Conservation (phyloP, 1,140 invertebrate genomes). For the Megalopta genalis region DNA sequence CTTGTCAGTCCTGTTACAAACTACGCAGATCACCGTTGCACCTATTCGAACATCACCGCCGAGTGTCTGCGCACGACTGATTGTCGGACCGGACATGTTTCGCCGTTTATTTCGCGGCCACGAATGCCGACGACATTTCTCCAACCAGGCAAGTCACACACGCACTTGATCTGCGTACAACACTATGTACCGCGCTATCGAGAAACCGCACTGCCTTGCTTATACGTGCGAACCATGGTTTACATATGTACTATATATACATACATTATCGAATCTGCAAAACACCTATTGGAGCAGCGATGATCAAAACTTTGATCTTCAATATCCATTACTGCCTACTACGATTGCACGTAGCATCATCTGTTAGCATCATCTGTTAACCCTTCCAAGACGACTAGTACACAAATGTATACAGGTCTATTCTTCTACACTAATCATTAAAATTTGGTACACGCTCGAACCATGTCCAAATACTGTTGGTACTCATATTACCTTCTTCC, state of each 20-base stretch:
- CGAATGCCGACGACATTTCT: constrained; percentile 65
- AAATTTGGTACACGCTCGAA: too few relatives aligned
- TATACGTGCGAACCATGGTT: constrained; percentile 27
- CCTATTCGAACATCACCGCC: constrained; percentile 46
- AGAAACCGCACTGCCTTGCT: constrained; percentile 29
- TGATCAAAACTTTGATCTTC: constrained; percentile 25
- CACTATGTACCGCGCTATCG: constrained; percentile 39
- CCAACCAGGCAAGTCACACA: constrained; percentile 61
- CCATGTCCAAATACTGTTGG: too few relatives aligned
- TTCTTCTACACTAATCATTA: too few relatives aligned
- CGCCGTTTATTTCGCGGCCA: constrained; percentile 52
- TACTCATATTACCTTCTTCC: too few relatives aligned
- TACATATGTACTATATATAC: constrained; percentile 21
- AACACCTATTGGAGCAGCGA: constrained; percentile 23
- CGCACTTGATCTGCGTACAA: constrained; percentile 40
- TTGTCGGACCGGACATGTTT: constrained; percentile 64
- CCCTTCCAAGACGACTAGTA: too few relatives aligned
- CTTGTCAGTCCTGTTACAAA: constrained; percentile 85
- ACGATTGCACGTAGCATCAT: neutral
- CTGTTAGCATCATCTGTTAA: neutral
- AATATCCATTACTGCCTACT: neutral
- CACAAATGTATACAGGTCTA: too few relatives aligned
- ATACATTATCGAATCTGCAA: constrained; percentile 24
- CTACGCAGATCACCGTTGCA: constrained; percentile 79
- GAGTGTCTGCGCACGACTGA: constrained; percentile 64